These are phyloP conservation scores for Crypturellus tataupa DNA, from an alignment of 2,797 vertebrate species.

Conservation along the genomic window DNA sequence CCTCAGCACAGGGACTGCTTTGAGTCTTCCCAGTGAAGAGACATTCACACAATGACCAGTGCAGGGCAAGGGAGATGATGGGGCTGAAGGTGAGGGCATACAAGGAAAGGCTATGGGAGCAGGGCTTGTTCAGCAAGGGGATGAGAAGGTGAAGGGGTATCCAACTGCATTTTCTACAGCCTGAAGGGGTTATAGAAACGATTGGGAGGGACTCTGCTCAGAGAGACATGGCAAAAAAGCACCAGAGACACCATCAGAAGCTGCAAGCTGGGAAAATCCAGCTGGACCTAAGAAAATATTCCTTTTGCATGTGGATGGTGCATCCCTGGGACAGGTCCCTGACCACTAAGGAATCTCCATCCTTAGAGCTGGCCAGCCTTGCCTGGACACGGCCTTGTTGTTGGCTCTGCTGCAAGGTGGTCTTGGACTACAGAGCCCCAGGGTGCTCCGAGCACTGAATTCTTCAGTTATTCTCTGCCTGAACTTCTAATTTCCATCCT, in stretches of 20 bases:
- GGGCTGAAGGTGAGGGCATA: background rate
- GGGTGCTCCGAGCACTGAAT: background rate
- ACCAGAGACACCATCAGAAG: background rate
- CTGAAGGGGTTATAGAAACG: accelerated
- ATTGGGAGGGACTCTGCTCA: accelerated
- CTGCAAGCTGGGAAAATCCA: accelerated
- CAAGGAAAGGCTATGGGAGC: background rate
- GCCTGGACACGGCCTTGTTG: too few relatives aligned
- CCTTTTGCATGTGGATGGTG: too few relatives aligned
- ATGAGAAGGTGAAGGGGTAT: background rate
- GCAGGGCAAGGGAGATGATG: background rate
- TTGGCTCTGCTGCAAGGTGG: too few relatives aligned
- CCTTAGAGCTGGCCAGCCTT: too few relatives aligned
- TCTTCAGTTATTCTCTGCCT: background rate
- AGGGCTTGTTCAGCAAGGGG: background rate
- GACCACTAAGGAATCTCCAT: too few relatives aligned
- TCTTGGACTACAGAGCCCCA: background rate
- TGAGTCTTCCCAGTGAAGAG: too few relatives aligned
- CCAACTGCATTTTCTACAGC: background rate
- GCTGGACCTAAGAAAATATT: too few relatives aligned
- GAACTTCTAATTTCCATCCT: background rate
- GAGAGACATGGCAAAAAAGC: background rate
- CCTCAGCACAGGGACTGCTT: too few relatives aligned
- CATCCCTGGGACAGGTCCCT: too few relatives aligned
- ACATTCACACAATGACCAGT: too few relatives aligned